Evolutionary conservation across 2,113 vertebrate species (phyloP).

Genomic region (Oncorhynchus masou): DNA sequence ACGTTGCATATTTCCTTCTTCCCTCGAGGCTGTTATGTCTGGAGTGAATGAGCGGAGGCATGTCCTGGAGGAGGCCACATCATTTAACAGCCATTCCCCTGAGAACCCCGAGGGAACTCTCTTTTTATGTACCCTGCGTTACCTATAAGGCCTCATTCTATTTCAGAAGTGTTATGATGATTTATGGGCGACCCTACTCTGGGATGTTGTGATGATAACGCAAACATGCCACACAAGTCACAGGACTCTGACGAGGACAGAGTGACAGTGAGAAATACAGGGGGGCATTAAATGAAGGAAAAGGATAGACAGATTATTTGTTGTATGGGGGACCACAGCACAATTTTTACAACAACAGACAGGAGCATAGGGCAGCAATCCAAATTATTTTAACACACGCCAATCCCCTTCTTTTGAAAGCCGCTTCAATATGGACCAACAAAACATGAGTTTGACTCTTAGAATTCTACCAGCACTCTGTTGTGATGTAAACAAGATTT

Average conservation of each 20-base stretch:
- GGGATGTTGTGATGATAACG: conserved; percentile 38
- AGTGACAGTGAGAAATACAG: conserved; percentile 37
- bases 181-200: conserved; percentile 43
- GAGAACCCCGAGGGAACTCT: conserved; percentile 34
- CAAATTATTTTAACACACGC: too few relatives aligned
- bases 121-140: conserved; percentile 31
- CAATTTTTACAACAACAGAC: too few relatives aligned
- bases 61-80: conserved; percentile 61
- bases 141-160: conserved; percentile 25
- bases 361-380: too few relatives aligned
- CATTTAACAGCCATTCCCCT: conserved; percentile 62
- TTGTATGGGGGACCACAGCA: background rate
- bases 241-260: background rate
- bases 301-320: background rate
- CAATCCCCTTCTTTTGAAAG: too few relatives aligned
- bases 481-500: too few relatives aligned
- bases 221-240: conserved; percentile 39
- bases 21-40: conserved; percentile 54
- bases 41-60: conserved; percentile 61
- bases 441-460: too few relatives aligned
- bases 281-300: conserved; percentile 38
- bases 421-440: background rate
- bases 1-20: conserved; percentile 50
- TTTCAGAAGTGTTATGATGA: conserved; percentile 44
- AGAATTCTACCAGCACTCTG: too few relatives aligned